Conservation (phyloP, 1,140 invertebrate genomes). For the Pissodes strobi region DNA sequence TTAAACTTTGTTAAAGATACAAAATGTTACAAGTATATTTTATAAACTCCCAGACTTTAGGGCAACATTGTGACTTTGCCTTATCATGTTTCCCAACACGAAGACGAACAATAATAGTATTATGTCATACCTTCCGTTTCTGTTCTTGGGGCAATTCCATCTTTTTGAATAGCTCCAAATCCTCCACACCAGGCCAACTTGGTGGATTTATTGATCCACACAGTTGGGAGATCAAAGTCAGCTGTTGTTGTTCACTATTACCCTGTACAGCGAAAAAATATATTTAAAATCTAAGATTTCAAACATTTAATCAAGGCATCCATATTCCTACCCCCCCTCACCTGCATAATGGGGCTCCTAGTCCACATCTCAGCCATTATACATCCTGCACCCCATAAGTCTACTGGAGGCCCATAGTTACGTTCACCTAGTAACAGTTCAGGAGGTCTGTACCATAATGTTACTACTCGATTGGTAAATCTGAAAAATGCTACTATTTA, state of each 20-base stretch:
- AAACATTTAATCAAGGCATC: too few species aligned
- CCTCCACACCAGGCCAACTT: constrained; percentile 94
- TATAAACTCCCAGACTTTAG: too few species aligned
- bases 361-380: constrained; percentile 99
- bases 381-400: constrained; percentile 98
- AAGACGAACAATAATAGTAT: background rate
- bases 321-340: too few species aligned
- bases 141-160: constrained; percentile 90
- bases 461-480: constrained; percentile 98
- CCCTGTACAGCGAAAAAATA: too few species aligned
- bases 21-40: too few species aligned
- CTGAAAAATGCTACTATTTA: too few species aligned
- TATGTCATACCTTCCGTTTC: constrained; percentile 75
- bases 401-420: constrained; percentile 95
- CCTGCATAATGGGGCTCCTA: constrained; percentile 81
- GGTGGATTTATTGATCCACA: constrained; percentile 95
- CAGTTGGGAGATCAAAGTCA: constrained; percentile 92
- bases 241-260: constrained; percentile 93
- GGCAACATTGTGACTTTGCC: too few species aligned
- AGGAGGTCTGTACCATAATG: constrained; percentile 96
- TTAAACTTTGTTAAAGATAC: too few species aligned
- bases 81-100: too few species aligned
- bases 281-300: too few species aligned
- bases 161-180: constrained; percentile 88
- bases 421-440: constrained; percentile 88